These are phyloP conservation scores for Coenonympha arcania DNA, from an alignment of 2,888 invertebrate genomes.

Conservation along the genomic window DNA sequence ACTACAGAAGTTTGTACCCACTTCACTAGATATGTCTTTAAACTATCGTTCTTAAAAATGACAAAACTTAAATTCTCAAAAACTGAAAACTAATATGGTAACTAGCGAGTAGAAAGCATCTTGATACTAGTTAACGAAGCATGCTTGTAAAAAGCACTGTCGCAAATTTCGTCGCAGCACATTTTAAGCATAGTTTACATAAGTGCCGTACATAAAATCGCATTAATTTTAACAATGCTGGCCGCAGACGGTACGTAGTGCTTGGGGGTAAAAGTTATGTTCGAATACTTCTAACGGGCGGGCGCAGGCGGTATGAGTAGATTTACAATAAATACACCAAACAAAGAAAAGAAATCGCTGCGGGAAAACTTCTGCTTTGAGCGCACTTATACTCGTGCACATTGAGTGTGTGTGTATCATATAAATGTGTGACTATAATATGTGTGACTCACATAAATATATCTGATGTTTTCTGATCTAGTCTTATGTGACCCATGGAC, in stretches of 20 bases:
- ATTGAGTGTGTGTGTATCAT: conserved; percentile 25
- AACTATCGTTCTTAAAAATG: too few species aligned
- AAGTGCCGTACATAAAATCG: conserved; percentile 16
- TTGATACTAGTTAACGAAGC: not conserved
- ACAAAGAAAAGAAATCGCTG: conserved; percentile 73
- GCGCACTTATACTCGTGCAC: conserved; percentile 40
- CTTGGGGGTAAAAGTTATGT: conserved; percentile 67
- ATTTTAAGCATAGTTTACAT: conserved; percentile 8
- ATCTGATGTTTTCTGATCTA: not conserved
- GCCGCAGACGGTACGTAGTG: conserved; percentile 32
- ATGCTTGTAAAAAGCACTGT: not conserved
- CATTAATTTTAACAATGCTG: conserved; percentile 27
- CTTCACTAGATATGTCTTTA: too few species aligned
- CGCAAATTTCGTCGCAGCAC: conserved; percentile 1
- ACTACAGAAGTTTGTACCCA: too few species aligned
- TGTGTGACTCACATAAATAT: conserved; percentile 7
- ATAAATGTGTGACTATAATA: conserved; percentile 17
- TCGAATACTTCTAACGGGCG: conserved; percentile 65
- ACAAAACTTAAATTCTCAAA: too few species aligned
- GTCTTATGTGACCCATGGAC: too few species aligned
- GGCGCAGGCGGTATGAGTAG: conserved; percentile 66
- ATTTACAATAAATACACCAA: conserved; percentile 74
- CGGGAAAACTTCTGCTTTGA: conserved; percentile 71
- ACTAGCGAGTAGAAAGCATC: too few species aligned
- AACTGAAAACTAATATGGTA: too few species aligned